Evolutionary conservation across 2,888 invertebrate genomes (phyloP).

Genomic region (Heliconius erato): DNA sequence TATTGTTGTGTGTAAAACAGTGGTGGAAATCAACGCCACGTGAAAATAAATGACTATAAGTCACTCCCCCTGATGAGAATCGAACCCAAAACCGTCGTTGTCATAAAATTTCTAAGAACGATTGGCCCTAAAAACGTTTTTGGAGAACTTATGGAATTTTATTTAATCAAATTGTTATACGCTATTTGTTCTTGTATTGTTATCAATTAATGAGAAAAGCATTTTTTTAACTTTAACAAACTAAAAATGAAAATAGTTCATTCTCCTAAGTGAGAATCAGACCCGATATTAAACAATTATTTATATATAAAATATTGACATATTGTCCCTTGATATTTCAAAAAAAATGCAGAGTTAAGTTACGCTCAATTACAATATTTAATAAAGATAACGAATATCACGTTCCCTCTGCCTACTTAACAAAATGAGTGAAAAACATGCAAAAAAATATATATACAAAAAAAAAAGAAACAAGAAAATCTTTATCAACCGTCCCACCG

Average conservation of each 20-base stretch:
- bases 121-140: too few species aligned
- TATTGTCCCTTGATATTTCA: not conserved
- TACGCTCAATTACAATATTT: not conserved
- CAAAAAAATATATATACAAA: not conserved
- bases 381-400: not conserved
- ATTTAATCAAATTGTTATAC: too few species aligned
- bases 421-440: not conserved
- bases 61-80: not conserved
- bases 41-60: not conserved
- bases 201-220: too few species aligned
- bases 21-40: not conserved
- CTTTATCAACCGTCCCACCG: slow-evolving; percentile 12
- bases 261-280: too few species aligned
- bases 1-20: not conserved
- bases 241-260: too few species aligned
- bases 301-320: not conserved
- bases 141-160: too few species aligned
- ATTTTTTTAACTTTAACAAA: too few species aligned
- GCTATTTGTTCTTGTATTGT: too few species aligned
- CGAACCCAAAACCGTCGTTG: not conserved
- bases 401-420: too few species aligned
- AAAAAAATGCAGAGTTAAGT: not conserved
- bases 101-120: too few species aligned
- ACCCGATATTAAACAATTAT: too few species aligned
- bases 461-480: slow-evolving; percentile 32